phyloP scores from a whole-genome alignment of 2,888 invertebrate species.

The Lamellibrachia columna region DNA sequence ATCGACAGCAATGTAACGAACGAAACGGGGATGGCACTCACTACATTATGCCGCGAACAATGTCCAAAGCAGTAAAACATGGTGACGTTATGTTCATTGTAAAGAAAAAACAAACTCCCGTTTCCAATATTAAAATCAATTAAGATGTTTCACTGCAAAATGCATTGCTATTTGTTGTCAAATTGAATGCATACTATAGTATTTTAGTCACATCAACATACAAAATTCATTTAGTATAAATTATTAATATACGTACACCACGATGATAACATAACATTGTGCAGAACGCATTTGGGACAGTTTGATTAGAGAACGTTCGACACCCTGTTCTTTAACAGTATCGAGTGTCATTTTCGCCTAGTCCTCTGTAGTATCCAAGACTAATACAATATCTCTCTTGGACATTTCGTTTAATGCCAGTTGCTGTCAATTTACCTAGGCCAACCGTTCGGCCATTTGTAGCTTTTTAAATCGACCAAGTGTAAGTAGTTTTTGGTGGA shows the following conservation, averaged over 20 bases:
- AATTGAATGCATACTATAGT: not conserved
- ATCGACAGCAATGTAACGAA: not conserved
- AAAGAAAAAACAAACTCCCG: not conserved
- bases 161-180: not conserved
- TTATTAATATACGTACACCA: not conserved
- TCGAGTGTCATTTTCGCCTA: not conserved
- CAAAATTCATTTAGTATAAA: not conserved
- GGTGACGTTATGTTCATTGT: not conserved
- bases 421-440: not conserved
- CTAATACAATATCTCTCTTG: not conserved
- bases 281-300: not conserved
- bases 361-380: not conserved
- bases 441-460: too few species aligned
- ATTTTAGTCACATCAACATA: not conserved
- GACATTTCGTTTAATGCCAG: not conserved
- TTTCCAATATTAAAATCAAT: not conserved
- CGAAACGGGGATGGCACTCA: not conserved
- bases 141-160: not conserved
- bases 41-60: not conserved
- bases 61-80: not conserved
- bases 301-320: not conserved
- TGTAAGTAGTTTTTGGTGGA: not conserved
- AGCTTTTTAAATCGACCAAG: not conserved
- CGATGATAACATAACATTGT: not conserved
- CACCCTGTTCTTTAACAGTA: not conserved